Conservation (phyloP, 2,113 vertebrate genomes). For the human region GRCh38 chr11:38797001-38797500, state of each 20-base stretch:
- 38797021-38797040: no score
- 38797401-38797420: constrained; percentile 13
- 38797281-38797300: neutral
- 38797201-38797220: neutral
- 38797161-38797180: neutral
- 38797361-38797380: constrained; percentile 13
- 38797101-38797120: neutral
- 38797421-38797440: neutral
- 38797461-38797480: neutral
- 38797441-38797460: neutral
- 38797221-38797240: neutral
- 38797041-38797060: neutral
- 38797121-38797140: neutral
- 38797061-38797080: neutral
- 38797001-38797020: no score
- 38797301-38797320: neutral
- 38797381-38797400: neutral
- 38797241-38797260: neutral
- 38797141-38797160: neutral
- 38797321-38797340: neutral
- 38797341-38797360: neutral
- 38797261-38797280: neutral
- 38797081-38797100: neutral
- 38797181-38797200: neutral
- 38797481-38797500: neutral